Base-by-base conservation (phyloP, 2,888 invertebrate species). In the Mantis religiosa region DNA sequence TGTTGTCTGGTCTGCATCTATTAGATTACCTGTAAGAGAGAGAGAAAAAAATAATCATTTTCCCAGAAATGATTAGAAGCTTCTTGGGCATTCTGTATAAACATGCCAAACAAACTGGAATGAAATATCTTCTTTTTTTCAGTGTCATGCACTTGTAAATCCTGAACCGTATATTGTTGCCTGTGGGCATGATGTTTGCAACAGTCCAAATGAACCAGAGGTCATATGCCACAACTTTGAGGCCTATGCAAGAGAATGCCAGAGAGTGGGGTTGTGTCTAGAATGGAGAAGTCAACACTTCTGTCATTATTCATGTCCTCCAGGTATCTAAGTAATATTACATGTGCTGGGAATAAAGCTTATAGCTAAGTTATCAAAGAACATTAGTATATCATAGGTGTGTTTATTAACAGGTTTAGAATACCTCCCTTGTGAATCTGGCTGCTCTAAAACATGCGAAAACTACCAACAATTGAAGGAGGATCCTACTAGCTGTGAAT, bases 131-230 rank as follows among this genome's bases (percentile, higher is more conserved):
- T 15, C 54, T 85, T 20, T 90, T 88, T 90, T 90, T 0, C 93
- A 96, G 94, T 98, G 98, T 91, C 96, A 96, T 91, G 94, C 96
- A 47, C 93, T 97, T 3, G 95, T 97, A 14, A 96, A 97, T 91
- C 96, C 97, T 0, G 92, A 93, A 41, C 93, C 95, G 15, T 97
- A 95, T 93, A 93, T 97, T 2, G 94, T 95, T 81, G 94, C 96
- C 85, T 98, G 98, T 91, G 95, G 95, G 90, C 95, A 95, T 90
- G 96, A 96, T 89, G 92, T 95, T 91, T 97, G 95, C 93, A 94
- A 93, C 91, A 88, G 87, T 41, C 25, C 34, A 9, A 93, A 93
- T 15, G 93, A 94, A 27, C 94, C 95, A 90, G 94, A 94, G 9
- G 94, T 95, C 86, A 94, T 95, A 0, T 98, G 98, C 92, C 93